These are phyloP conservation scores for Bombus picipes DNA, from an alignment of 1,140 invertebrate species.

Conservation along the genomic window DNA sequence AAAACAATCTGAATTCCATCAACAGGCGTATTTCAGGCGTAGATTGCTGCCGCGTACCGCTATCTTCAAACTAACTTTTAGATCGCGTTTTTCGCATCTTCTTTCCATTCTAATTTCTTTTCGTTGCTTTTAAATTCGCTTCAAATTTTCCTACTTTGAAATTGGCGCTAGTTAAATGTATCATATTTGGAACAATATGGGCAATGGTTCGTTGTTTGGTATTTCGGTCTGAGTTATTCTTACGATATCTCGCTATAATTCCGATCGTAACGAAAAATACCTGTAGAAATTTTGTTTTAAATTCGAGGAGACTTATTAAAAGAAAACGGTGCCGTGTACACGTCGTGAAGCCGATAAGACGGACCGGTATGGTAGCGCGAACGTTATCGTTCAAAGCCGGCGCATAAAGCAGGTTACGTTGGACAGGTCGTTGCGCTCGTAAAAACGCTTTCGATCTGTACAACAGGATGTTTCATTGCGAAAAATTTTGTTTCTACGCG, in stretches of 20 bases:
- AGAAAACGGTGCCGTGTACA: conserved; percentile 50
- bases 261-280: conserved; percentile 22
- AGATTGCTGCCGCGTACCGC: background rate
- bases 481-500: conserved; percentile 11
- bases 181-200: no score
- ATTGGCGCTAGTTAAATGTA: no score
- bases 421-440: conserved; percentile 39
- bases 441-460: conserved; percentile 43
- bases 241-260: no score
- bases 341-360: conserved; percentile 51
- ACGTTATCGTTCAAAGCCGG: conserved; percentile 50
- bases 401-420: conserved; percentile 51
- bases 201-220: no score
- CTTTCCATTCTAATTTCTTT: no score
- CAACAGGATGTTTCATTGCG: background rate
- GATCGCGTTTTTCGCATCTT: background rate
- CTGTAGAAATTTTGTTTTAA: conserved; percentile 27
- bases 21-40: background rate
- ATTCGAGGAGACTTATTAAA: conserved; percentile 26
- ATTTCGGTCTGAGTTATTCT: no score
- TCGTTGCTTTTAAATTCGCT: no score
- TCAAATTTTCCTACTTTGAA: no score
- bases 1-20: conserved; percentile 65
- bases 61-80: background rate
- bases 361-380: conserved; percentile 51